phyloP scores from a whole-genome alignment of 2,113 vertebrate species.

The Chlamydotis undulata region DNA sequence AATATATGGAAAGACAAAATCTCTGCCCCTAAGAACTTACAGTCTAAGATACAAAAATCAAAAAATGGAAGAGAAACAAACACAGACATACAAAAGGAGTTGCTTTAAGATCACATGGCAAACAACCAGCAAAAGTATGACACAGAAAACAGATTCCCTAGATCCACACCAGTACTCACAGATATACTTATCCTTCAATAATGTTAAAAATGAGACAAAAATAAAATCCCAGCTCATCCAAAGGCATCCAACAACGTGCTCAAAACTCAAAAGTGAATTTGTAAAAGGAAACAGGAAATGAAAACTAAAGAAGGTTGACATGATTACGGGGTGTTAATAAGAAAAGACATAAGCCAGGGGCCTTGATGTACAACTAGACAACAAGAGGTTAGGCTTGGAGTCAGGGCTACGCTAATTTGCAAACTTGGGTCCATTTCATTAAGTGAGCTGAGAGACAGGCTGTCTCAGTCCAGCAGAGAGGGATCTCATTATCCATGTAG shows the following conservation, averaged over 20 bases:
- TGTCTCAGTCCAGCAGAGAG: conserved; percentile 87
- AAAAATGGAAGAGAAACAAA: background rate
- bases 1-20: background rate
- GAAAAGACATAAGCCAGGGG: conserved; percentile 81
- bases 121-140: background rate
- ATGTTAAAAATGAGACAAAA: background rate
- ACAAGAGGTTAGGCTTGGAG: conserved; percentile 82
- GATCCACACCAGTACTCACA: background rate
- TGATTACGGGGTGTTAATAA: conserved; percentile 84
- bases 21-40: background rate
- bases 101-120: background rate
- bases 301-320: conserved; percentile 71
- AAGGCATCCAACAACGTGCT: background rate
- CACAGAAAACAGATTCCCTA: conserved; percentile 6
- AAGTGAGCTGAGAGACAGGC: conserved; percentile 83
- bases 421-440: conserved; percentile 83
- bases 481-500: conserved; percentile 84
- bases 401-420: conserved; percentile 81
- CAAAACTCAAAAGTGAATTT: conserved; percentile 60
- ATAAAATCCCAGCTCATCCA: conserved; percentile 7
- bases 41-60: background rate
- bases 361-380: conserved; percentile 83
- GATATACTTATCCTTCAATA: background rate
- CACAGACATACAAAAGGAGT: background rate
- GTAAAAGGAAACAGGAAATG: conserved; percentile 72